Conservation (phyloP, 2,797 vertebrate species). For the Cirrhinus mrigala region DNA sequence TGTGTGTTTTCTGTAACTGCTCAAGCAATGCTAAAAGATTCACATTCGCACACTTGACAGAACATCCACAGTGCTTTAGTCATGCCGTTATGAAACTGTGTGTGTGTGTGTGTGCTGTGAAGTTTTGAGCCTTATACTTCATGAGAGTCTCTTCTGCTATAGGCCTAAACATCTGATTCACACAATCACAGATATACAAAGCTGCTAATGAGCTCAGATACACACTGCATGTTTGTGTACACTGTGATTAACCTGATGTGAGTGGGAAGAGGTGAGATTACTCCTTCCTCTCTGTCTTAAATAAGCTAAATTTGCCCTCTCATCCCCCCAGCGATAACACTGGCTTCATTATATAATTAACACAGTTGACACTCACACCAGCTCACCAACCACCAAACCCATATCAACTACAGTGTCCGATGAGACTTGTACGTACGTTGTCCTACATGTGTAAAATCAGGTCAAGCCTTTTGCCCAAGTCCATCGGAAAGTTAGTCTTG, state of each 20-base stretch:
- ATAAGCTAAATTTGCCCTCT: conserved; percentile 29
- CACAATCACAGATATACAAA: conserved; percentile 42
- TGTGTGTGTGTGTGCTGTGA: conserved; percentile 22
- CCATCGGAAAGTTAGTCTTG: conserved; percentile 13
- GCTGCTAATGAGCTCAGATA: conserved; percentile 44
- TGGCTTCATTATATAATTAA: conserved; percentile 45
- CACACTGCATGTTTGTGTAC: conserved; percentile 15
- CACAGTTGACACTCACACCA: conserved; percentile 33
- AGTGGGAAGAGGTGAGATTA: conserved; percentile 12
- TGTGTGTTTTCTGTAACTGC: conserved; percentile 34
- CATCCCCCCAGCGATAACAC: conserved; percentile 23
- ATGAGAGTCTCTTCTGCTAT: conserved; percentile 11
- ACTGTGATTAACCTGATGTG: conserved; percentile 11
- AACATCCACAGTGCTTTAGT: conserved; percentile 67
- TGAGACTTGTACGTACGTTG: background rate
- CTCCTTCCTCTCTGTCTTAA: conserved; percentile 16
- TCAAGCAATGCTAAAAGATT: conserved; percentile 54
- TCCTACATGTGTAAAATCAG: conserved; percentile 9
- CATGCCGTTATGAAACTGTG: conserved; percentile 50
- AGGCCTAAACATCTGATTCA: conserved; percentile 45
- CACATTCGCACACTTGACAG: conserved; percentile 66
- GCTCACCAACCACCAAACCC: conserved; percentile 2
- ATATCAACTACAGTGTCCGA: conserved; percentile 21
- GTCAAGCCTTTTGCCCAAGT: background rate
- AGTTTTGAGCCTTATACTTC: conserved; percentile 38